These are phyloP conservation scores for Brevimyrus niger DNA, from an alignment of 2,113 vertebrate species.

Conservation along the genomic window DNA sequence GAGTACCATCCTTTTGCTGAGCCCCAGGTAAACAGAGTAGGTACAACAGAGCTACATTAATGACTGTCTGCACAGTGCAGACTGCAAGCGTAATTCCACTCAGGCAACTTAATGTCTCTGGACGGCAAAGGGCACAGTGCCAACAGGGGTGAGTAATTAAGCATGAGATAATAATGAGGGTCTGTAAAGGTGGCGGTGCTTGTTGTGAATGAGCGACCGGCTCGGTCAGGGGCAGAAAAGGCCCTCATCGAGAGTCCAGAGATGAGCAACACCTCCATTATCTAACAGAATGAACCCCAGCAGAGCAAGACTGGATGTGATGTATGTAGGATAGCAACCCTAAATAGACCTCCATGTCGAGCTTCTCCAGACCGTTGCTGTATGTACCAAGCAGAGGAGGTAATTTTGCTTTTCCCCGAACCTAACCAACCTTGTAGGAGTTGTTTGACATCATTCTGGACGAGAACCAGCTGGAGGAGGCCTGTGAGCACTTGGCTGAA, in stretches of 20 bases:
- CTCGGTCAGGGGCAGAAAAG: neutral
- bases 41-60: neutral
- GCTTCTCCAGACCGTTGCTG: neutral
- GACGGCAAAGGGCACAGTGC: neutral
- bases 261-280: neutral
- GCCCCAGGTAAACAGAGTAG: neutral
- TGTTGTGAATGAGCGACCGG: neutral
- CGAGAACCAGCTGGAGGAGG: conserved; percentile 87
- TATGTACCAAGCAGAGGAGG: neutral
- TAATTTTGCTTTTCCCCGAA: neutral
- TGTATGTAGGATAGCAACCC: neutral
- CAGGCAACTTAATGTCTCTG: neutral
- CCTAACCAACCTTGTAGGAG: conserved; percentile 56
- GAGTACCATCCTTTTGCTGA: neutral
- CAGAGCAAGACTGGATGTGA: neutral
- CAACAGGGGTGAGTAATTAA: neutral
- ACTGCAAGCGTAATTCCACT: neutral
- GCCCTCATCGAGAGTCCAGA: neutral
- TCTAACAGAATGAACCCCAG: neutral
- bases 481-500: conserved; percentile 83
- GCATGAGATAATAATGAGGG: neutral
- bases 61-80: neutral
- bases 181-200: neutral
- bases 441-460: conserved; percentile 96
- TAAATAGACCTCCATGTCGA: neutral